Evolutionary conservation across 2,797 vertebrate genomes (phyloP), one percentile per base, ranked within the genome.

Genomic region (Diplodus puntazzo): DNA sequence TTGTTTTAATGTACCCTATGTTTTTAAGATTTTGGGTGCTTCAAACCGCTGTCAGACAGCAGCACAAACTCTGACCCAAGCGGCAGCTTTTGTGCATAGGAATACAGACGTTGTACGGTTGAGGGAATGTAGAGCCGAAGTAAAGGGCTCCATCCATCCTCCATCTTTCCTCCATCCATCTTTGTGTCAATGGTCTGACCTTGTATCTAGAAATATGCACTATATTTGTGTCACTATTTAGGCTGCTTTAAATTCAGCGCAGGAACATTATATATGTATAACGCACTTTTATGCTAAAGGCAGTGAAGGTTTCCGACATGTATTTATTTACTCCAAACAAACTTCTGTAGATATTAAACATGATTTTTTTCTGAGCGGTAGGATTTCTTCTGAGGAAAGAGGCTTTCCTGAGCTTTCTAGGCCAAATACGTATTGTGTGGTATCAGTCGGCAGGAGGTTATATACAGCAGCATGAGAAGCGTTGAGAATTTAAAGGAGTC

Each of bases 271-370:
- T 39, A 11, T 39, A 39, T 39, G 10, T 10, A 39, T 9, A 9
- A 39, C 9, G 10, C 7, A n/a, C 11, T 43, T 3, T 45, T 39
- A 21, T n/a, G 21, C 46, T 43, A 34, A 61, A 71, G 49, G 20
- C 67, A 71, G 30, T 55, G 25, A 43, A 21, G 30, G 21, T 34
- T 20, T 54, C 49, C 72, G 55, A 43, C 42, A 61, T 62, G 5
- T 63, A 53, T 64, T 11, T 63, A 53, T 59, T 59, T 59, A 72
- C 60, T 61, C 12, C 14, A 53, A 45, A 50, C 16, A 72, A 27
- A 30, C 57, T 30, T 50, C 30, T 8, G 16, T 63, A 42, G 21
- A 68, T 58, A 63, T 58, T 46, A 65, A 6, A 0, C 14, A 65
- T 65, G 39, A 59, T 53, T 39, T 39, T 39, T 64, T 27, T 49